Evolutionary conservation across 1,140 invertebrate species (phyloP).

Genomic region (Hypsibius dujardini): DNA sequence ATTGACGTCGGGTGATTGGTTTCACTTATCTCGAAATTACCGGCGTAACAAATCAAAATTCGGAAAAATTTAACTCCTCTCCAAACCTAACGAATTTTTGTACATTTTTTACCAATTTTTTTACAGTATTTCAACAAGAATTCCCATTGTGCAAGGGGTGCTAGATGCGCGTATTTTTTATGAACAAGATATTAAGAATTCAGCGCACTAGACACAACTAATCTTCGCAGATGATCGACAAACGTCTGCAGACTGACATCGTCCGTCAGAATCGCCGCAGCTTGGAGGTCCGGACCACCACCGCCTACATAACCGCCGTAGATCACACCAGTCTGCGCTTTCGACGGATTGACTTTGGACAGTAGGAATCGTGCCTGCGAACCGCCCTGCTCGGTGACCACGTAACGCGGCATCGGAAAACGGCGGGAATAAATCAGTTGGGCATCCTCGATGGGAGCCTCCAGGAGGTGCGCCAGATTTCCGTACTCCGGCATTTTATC

Average conservation of each 20-base stretch:
- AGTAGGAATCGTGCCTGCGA: conserved; percentile 88
- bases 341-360: conserved; percentile 97
- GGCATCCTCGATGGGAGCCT: conserved; percentile 90
- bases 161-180: too few species aligned
- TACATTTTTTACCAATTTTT: too few species aligned
- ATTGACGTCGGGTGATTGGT: too few species aligned
- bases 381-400: conserved; percentile 93
- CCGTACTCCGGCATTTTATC: conserved; percentile 92
- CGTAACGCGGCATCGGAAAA: conserved; percentile 96
- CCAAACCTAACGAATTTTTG: too few species aligned
- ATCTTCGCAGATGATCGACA: conserved; percentile 98
- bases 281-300: conserved; percentile 44
- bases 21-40: too few species aligned
- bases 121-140: too few species aligned
- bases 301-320: conserved; percentile 43
- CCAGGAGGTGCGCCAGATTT: conserved; percentile 83
- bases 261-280: conserved; percentile 85
- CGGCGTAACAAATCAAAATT: too few species aligned
- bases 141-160: too few species aligned
- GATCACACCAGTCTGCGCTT: conserved; percentile 96
- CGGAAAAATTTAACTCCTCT: too few species aligned
- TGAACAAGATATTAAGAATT: background rate
- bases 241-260: conserved; percentile 98
- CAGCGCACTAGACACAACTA: conserved; percentile 55
- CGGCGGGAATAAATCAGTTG: conserved; percentile 85